Conservation (phyloP, 2,113 vertebrate species). For the Acrocephalus arundinaceus region DNA sequence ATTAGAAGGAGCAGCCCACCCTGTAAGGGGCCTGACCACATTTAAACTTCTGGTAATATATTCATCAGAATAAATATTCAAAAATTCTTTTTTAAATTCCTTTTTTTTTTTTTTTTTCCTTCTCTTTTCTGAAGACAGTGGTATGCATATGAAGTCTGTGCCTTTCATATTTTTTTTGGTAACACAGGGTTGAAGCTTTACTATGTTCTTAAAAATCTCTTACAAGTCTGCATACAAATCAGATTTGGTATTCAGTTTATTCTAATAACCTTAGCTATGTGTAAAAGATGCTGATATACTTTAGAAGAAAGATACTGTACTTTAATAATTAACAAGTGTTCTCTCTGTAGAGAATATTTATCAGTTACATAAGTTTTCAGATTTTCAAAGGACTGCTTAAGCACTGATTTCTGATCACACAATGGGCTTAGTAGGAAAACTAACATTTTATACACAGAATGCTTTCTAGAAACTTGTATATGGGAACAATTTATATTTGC, state of each 20-base stretch:
- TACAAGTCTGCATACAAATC: conserved; percentile 47
- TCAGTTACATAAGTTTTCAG: conserved; percentile 29
- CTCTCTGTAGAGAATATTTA: conserved; percentile 39
- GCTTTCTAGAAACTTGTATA: conserved; percentile 29
- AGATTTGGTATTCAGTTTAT: conserved; percentile 49
- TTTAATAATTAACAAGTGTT: conserved; percentile 44
- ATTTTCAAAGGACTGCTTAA: conserved; percentile 32
- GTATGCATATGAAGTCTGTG: conserved; percentile 20
- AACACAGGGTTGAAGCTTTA: conserved; percentile 10
- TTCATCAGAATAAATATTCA: not conserved
- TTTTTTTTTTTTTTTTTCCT: not conserved
- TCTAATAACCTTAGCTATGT: conserved; percentile 34
- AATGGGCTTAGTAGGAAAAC: not conserved
- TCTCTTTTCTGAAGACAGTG: not conserved
- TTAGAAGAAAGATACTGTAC: conserved; percentile 36
- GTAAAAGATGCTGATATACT: conserved; percentile 44
- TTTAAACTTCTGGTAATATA: not conserved
- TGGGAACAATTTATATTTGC: not conserved
- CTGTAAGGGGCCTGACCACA: not conserved
- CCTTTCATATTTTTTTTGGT: conserved; percentile 24
- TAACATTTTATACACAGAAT: not conserved
- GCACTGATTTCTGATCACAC: not conserved
- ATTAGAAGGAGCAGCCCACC: not conserved
- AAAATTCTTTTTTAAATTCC: not conserved
- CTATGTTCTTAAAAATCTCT: conserved; percentile 49